Evolutionary conservation across 2,797 vertebrate genomes (phyloP).

Genomic region (Takifugu ocellatus): DNA sequence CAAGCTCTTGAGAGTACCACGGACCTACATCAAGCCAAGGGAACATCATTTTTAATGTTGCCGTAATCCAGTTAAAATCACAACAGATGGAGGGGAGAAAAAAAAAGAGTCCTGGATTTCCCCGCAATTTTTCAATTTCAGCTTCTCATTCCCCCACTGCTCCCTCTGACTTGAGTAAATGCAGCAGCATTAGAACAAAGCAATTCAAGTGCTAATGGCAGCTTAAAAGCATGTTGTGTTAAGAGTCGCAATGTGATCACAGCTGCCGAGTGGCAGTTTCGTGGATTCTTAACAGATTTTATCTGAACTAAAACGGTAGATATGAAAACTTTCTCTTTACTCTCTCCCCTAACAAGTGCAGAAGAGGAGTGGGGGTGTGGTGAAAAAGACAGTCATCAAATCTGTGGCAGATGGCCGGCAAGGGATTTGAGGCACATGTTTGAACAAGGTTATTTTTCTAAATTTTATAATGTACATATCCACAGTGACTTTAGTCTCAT

Average conservation of each 20-base stretch:
- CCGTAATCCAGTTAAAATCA: slow-evolving; percentile 15
- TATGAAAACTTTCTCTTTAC: not conserved
- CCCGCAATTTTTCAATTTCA: not conserved
- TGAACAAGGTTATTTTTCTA: slow-evolving; percentile 54
- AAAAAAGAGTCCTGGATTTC: not conserved
- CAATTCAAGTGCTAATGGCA: slow-evolving; percentile 37
- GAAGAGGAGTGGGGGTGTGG: slow-evolving; percentile 38
- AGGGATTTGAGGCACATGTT: slow-evolving; percentile 48
- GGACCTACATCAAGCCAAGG: not conserved
- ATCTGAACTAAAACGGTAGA: too few species aligned
- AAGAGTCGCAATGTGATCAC: slow-evolving; percentile 34
- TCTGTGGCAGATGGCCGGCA: slow-evolving; percentile 34
- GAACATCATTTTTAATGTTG: slow-evolving; percentile 22
- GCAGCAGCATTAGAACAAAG: slow-evolving; percentile 1
- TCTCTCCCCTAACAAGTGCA: slow-evolving; percentile 17
- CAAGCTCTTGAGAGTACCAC: slow-evolving; percentile 2
- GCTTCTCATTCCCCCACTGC: not conserved
- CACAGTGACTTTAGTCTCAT: slow-evolving; percentile 25
- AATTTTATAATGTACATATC: slow-evolving; percentile 57
- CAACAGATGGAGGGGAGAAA: not conserved
- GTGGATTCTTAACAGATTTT: too few species aligned
- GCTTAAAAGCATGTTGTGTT: slow-evolving; percentile 39
- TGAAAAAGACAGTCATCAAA: slow-evolving; percentile 14
- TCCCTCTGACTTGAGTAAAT: not conserved
- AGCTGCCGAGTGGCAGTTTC: slow-evolving; percentile 42